Evolutionary conservation across 1,140 invertebrate genomes (phyloP), one percentile per base, ranked within the genome.

Genomic region (Drosophila auraria): DNA sequence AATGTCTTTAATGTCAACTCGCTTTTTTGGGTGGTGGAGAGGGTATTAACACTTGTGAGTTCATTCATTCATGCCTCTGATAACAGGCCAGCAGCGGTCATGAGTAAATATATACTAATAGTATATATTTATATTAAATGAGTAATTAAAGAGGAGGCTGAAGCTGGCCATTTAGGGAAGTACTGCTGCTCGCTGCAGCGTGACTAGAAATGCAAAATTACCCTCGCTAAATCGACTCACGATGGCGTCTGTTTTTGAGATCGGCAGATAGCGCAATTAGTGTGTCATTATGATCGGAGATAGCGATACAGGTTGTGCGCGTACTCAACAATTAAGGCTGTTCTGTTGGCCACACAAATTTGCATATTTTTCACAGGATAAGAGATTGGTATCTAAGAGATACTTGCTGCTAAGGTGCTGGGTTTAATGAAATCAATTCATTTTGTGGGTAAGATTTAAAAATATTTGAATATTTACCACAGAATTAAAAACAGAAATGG

Each of bases 51-150:
- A 90, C 87, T 87, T 63, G 78, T 15, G 75, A 78, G 77, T 80
- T 89, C 86, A 84, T 80, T 89, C 86, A 84, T 90, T 89, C 84
- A 90, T 84, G 86, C 81, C 81, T 89, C 66, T 84, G 84, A 89
- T 89, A 87, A 87, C 84, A 79, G 38, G 54, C 53, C 65, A 50
- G 61, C 50, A 33, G 11, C 53, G 40, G 30, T 38, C 61, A 56
- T 53, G 6, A 30, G 49, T 38, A 49, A 15, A 58, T 20, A 63
- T 23, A 17, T 40, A 38, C 30, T 47, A 36, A 23, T 56, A 2
- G 1, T 23, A 8, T 40, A 15, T 27, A 40, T 36, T 0, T 40
- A 9, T 33, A 14, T 36, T 25, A 36, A 36, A 20, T 73, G 68
- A 71, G 6, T 71, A 71, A 69, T 68, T 60, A 25, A 20, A 30